Percentiles rank a stretch among this genome's conserved stretches.
phyloP scores from a whole-genome alignment of 2,797 vertebrate species.

The Pipistrellus nathusii region DNA sequence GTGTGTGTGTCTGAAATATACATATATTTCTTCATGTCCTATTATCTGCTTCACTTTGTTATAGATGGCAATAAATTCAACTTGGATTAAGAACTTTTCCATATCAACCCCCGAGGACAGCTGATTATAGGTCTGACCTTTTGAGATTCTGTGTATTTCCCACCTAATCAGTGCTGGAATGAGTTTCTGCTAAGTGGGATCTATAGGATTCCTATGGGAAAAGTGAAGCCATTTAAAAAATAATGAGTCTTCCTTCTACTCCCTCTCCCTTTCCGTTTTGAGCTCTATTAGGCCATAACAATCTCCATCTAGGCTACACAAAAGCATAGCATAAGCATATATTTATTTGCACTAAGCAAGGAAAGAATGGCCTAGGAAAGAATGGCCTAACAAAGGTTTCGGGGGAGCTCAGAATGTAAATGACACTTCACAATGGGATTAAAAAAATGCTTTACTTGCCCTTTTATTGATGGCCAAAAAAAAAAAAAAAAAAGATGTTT shows the following conservation, averaged over 20 bases:
- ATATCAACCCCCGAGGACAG: constrained; percentile 87
- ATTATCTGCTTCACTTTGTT: constrained; percentile 80
- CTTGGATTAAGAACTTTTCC: constrained; percentile 88
- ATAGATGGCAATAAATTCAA: constrained; percentile 85
- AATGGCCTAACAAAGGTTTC: constrained; percentile 56
- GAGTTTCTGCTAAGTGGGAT: constrained; percentile 90
- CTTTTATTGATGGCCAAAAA: constrained; percentile 70
- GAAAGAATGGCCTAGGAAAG: constrained; percentile 43
- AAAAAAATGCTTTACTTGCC: constrained; percentile 75
- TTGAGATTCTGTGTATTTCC: constrained; percentile 90
- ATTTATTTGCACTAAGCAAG: constrained; percentile 74
- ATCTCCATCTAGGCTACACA: constrained; percentile 83
- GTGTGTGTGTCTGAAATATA: neutral
- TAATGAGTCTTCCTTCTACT: constrained; percentile 87
- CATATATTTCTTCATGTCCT: constrained; percentile 7
- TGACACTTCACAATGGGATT: constrained; percentile 73
- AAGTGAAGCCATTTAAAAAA: constrained; percentile 90
- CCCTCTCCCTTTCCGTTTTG: constrained; percentile 81
- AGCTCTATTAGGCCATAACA: constrained; percentile 87
- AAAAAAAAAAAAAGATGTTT: constrained; percentile 68
- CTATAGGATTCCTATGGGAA: constrained; percentile 89
- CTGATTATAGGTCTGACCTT: constrained; percentile 92
- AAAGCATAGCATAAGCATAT: constrained; percentile 76
- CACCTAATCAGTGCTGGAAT: constrained; percentile 91
- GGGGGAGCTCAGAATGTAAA: constrained; percentile 77